Percentiles rank a stretch among this genome's conserved stretches.
These are phyloP conservation scores for Hyles vespertilio DNA, from an alignment of 1,140 invertebrate species.

Conservation along the genomic window DNA sequence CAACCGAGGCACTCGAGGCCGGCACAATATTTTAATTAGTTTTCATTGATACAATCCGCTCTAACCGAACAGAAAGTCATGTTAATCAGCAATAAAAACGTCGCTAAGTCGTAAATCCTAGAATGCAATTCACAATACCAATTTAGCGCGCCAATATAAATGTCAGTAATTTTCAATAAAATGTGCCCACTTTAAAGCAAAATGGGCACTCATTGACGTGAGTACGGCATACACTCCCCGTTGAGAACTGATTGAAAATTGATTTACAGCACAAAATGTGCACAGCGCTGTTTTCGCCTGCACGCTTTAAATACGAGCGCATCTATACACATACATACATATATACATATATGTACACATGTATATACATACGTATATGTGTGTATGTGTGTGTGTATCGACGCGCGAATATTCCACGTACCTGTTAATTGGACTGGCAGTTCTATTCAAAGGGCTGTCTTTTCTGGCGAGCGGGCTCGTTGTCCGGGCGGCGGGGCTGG, in stretches of 20 bases:
- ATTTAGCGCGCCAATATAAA: no score
- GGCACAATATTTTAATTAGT: no score
- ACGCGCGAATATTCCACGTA: slow-evolving; percentile 28
- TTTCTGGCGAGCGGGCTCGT: slow-evolving; percentile 59
- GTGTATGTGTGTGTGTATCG: not conserved
- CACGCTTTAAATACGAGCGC: not conserved
- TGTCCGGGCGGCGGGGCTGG: slow-evolving; percentile 60
- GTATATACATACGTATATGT: not conserved
- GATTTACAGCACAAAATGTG: slow-evolving; percentile 21
- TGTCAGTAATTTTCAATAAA: no score
- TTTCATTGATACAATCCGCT: no score
- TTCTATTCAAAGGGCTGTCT: slow-evolving; percentile 66
- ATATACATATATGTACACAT: not conserved
- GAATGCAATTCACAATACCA: no score
- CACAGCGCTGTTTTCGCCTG: not conserved
- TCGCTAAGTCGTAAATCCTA: no score
- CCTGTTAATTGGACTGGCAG: slow-evolving; percentile 72
- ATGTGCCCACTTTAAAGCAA: slow-evolving; percentile 1
- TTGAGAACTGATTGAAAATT: slow-evolving; percentile 20
- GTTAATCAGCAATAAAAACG: no score
- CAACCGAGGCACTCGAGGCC: no score
- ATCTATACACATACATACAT: not conserved
- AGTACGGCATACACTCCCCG: not conserved
- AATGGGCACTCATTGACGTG: slow-evolving; percentile 8
- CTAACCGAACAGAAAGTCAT: no score